These are phyloP conservation scores for Drosophila triauraria DNA, from an alignment of 1,140 invertebrate genomes.

Conservation along the genomic window DNA sequence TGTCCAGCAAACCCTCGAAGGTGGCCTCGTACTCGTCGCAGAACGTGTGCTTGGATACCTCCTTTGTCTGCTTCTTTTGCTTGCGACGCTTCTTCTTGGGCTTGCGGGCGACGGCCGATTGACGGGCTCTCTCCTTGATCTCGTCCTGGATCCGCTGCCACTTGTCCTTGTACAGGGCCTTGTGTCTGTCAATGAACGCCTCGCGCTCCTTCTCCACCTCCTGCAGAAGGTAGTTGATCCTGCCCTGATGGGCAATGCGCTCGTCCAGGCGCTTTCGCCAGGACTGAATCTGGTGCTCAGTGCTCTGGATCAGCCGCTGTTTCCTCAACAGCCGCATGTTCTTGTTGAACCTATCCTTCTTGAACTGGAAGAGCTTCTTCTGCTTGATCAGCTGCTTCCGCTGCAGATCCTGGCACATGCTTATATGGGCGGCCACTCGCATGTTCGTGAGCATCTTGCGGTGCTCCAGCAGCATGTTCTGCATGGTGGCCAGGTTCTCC, in stretches of 20 bases:
- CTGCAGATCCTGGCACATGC: slow-evolving; percentile 63
- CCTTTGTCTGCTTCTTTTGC: slow-evolving; percentile 24
- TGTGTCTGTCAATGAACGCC: slow-evolving; percentile 69
- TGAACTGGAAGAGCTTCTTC: slow-evolving; percentile 80
- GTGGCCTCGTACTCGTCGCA: slow-evolving; percentile 65
- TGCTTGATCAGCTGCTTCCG: slow-evolving; percentile 74
- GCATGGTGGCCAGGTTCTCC: slow-evolving; percentile 55
- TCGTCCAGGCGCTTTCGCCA: slow-evolving; percentile 72
- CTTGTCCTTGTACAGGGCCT: slow-evolving; percentile 48
- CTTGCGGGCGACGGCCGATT: background rate
- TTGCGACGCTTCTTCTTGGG: slow-evolving; percentile 43
- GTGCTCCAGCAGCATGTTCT: slow-evolving; percentile 60
- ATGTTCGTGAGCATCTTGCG: slow-evolving; percentile 73
- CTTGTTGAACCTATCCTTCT: slow-evolving; percentile 73
- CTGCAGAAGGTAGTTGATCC: slow-evolving; percentile 53
- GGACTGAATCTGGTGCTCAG: slow-evolving; percentile 61
- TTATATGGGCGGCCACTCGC: slow-evolving; percentile 58
- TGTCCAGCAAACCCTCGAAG: slow-evolving; percentile 73
- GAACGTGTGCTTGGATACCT: slow-evolving; percentile 46
- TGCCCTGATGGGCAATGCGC: slow-evolving; percentile 65
- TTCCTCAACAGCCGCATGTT: slow-evolving; percentile 63
- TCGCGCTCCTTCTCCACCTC: slow-evolving; percentile 56
- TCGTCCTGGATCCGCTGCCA: slow-evolving; percentile 71
- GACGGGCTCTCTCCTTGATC: slow-evolving; percentile 56
- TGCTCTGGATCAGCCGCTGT: slow-evolving; percentile 37